A percentile compares a stretch with the other conserved stretches of the same genome.
Evolutionary conservation across 2,888 invertebrate species (phyloP).

Genomic region (Rosalia funebris): DNA sequence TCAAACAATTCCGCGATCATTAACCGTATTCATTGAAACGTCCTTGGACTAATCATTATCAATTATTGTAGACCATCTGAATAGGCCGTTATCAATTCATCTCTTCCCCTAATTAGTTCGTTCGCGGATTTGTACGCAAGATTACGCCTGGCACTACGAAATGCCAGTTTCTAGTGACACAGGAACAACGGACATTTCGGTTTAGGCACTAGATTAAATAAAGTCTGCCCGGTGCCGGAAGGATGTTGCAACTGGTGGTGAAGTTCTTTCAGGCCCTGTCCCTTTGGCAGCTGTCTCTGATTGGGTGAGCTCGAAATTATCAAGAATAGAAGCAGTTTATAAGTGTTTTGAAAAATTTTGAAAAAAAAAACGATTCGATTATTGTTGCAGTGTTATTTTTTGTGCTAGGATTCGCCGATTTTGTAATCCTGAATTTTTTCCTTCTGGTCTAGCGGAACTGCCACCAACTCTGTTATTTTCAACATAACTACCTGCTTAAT

Average conservation of each 20-base stretch:
- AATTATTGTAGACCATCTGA: slow-evolving; percentile 5
- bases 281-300: not conserved
- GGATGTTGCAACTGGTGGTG: slow-evolving; percentile 6
- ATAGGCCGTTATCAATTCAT: slow-evolving; percentile 9
- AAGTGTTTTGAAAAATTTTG: too few species aligned
- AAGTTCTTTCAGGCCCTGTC: not conserved
- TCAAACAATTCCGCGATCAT: not conserved
- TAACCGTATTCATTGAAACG: slow-evolving; percentile 6
- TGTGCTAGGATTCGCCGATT: too few species aligned
- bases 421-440: too few species aligned
- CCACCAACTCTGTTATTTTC: too few species aligned
- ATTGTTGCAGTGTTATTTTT: too few species aligned
- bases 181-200: not conserved
- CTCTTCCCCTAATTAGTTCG: slow-evolving; percentile 4
- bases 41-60: slow-evolving; percentile 16
- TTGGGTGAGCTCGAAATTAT: slow-evolving; percentile 8
- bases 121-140: not conserved
- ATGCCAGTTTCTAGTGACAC: not conserved
- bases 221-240: too few species aligned
- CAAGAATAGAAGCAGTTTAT: not conserved
- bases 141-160: not conserved
- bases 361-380: too few species aligned
- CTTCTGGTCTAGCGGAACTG: too few species aligned
- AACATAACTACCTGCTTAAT: too few species aligned
- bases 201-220: too few species aligned